phyloP scores from a whole-genome alignment of 2,797 vertebrate species.

The Monodelphis domestica region DNA sequence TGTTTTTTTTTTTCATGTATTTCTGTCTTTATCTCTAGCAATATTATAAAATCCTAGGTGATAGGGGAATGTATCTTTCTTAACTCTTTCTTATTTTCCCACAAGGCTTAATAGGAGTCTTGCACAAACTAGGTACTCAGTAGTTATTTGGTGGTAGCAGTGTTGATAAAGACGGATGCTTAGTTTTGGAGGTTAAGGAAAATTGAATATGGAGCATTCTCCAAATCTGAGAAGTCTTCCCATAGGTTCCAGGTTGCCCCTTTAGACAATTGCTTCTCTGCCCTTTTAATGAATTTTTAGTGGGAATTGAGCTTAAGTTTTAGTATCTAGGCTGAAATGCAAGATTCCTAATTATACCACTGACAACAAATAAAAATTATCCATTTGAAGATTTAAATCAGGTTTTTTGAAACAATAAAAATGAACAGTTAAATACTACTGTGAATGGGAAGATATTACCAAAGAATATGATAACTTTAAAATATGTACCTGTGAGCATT shows the following conservation, averaged over 20 bases:
- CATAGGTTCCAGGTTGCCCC: background rate
- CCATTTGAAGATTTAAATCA: background rate
- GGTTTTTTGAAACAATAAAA: background rate
- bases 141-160: background rate
- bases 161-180: background rate
- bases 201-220: background rate
- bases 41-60: conserved; percentile 25
- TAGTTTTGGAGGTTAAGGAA: conserved; percentile 9
- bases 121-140: background rate
- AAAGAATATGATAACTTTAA: background rate
- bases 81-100: background rate
- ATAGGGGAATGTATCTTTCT: background rate
- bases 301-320: background rate
- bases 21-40: background rate
- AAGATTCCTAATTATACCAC: background rate
- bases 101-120: background rate
- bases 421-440: conserved; percentile 8
- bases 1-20: background rate
- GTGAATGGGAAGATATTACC: background rate
- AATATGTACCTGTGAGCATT: background rate
- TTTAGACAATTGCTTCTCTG: background rate
- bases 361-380: background rate
- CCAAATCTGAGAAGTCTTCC: background rate
- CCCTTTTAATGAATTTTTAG: background rate
- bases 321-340: background rate